These are phyloP conservation scores for Coptodon bakossiorum DNA, from an alignment of 2,113 vertebrate species.

Conservation along the genomic window DNA sequence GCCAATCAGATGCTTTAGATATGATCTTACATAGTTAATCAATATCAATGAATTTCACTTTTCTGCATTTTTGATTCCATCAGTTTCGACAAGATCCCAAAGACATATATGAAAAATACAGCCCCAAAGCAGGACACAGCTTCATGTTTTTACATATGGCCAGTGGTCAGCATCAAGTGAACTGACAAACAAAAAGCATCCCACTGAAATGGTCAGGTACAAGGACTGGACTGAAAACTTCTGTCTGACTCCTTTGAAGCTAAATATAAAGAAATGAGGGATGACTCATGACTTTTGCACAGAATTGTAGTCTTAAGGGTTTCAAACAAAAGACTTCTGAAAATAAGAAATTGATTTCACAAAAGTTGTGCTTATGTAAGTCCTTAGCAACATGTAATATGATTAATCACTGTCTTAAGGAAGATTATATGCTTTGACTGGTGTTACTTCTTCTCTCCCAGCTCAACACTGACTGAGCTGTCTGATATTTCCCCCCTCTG, in stretches of 20 bases:
- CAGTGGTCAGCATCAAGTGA: not conserved
- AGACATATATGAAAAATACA: not conserved
- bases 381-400: not conserved
- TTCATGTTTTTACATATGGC: not conserved
- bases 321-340: not conserved
- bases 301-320: not conserved
- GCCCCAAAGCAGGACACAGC: not conserved
- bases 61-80: not conserved
- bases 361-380: not conserved
- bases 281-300: not conserved
- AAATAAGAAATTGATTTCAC: not conserved
- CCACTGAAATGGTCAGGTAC: not conserved
- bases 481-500: not conserved
- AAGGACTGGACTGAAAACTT: not conserved
- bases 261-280: not conserved
- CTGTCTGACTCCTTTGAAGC: not conserved
- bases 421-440: not conserved
- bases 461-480: not conserved
- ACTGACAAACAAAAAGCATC: not conserved
- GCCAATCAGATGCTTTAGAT: not conserved
- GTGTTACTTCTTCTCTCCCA: not conserved
- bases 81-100: not conserved
- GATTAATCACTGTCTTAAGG: not conserved
- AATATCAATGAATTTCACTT: not conserved
- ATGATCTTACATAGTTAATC: not conserved